Evolutionary conservation across 2,113 vertebrate genomes (phyloP).

Genomic region (Forbesichthys agassizii): DNA sequence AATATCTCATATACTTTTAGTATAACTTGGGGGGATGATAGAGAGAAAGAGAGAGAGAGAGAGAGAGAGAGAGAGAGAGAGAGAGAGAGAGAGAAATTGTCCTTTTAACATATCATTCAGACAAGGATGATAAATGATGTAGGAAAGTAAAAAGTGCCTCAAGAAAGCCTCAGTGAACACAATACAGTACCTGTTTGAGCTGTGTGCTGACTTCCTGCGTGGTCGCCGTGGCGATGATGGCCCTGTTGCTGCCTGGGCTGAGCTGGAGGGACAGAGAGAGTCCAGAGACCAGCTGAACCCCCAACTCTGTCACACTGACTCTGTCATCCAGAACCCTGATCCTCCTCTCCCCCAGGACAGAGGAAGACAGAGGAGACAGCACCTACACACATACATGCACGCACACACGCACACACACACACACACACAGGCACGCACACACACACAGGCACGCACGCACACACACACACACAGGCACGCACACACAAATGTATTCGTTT

Average conservation of each 20-base stretch:
- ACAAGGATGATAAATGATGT: no score
- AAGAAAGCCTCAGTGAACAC: no score
- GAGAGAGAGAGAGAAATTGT: no score
- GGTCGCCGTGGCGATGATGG: slow-evolving; percentile 85
- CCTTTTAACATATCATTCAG: no score
- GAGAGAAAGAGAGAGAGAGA: no score
- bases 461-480: neutral
- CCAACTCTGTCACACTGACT: slow-evolving; percentile 90
- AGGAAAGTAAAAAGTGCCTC: no score
- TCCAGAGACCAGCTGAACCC: slow-evolving; percentile 89
- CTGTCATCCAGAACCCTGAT: slow-evolving; percentile 92
- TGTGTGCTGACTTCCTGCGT: slow-evolving; percentile 84
- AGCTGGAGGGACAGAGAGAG: slow-evolving; percentile 89
- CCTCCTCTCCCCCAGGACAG: slow-evolving; percentile 90
- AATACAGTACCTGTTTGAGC: slow-evolving; percentile 83
- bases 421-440: no score
- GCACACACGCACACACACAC: no score
- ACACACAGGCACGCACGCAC: neutral
- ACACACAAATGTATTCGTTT: neutral
- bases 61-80: no score
- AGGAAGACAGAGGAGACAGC: slow-evolving; percentile 89
- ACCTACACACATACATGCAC: slow-evolving; percentile 75
- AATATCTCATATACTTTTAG: no score
- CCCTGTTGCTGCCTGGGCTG: slow-evolving; percentile 86
- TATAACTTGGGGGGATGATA: no score